phyloP scores from a whole-genome alignment of 2,113 vertebrate genomes.

The Bettongia penicillata region DNA sequence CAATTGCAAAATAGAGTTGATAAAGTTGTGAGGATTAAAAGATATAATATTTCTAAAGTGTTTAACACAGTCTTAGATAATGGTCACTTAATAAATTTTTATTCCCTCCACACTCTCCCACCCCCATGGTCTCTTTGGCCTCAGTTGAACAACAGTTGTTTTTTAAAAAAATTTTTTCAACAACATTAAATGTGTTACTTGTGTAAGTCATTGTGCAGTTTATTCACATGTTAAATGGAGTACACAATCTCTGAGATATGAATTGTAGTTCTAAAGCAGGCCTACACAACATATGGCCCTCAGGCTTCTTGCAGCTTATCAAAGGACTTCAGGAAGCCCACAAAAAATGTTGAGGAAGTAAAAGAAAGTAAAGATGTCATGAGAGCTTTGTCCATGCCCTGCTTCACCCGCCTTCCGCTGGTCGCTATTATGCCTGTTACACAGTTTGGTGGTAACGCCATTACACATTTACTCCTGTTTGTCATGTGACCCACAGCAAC shows the following conservation, averaged over 20 bases:
- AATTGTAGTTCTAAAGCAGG: not conserved
- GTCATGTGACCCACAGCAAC: no score
- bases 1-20: not conserved
- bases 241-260: not conserved
- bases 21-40: not conserved
- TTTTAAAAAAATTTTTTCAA: no score
- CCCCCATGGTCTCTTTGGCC: not conserved
- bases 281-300: no score
- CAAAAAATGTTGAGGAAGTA: no score
- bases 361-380: no score
- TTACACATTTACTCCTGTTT: no score
- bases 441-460: no score
- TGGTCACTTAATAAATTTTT: not conserved
- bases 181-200: not conserved
- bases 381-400: no score
- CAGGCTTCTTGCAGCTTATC: no score
- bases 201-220: not conserved
- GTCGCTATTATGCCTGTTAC: no score
- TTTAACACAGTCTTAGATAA: not conserved
- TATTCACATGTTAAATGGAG: not conserved
- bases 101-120: not conserved
- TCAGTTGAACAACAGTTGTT: not conserved
- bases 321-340: no score
- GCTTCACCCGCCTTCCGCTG: no score
- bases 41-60: not conserved